Conservation (phyloP, 2,797 vertebrate genomes). For the Phataginus tricuspis region DNA sequence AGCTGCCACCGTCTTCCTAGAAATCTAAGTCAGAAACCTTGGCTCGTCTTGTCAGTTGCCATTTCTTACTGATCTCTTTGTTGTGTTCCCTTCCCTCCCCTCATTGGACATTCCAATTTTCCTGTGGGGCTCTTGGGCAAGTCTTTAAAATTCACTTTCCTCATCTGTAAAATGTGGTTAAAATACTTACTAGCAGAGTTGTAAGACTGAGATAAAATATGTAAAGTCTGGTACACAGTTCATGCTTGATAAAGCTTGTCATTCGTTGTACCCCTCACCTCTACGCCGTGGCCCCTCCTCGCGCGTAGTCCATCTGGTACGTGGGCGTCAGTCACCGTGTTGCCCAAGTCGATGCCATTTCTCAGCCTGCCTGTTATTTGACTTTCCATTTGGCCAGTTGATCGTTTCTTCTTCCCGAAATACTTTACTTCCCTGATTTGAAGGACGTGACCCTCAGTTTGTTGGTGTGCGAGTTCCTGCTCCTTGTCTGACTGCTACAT, state of each 20-base stretch:
- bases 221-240: not conserved
- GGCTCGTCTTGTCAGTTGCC: not conserved
- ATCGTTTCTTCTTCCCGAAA: not conserved
- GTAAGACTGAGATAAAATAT: not conserved
- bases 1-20: not conserved
- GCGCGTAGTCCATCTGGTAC: accelerated
- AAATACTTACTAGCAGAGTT: not conserved
- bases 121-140: not conserved
- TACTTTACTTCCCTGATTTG: not conserved
- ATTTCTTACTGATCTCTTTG: not conserved
- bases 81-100: not conserved
- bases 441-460: not conserved
- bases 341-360: accelerated
- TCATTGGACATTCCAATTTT: not conserved
- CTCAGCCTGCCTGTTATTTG: not conserved
- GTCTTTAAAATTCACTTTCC: slow-evolving; percentile 22
- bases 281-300: not conserved
- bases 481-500: not conserved
- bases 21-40: not conserved
- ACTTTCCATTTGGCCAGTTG: not conserved
- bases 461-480: not conserved
- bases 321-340: not conserved
- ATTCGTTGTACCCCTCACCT: not conserved
- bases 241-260: not conserved
- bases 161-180: slow-evolving; percentile 10